Percentiles rank a stretch among this genome's conserved stretches.
Conservation (phyloP, 2,113 vertebrate genomes). For the Podocnemis expansa region DNA sequence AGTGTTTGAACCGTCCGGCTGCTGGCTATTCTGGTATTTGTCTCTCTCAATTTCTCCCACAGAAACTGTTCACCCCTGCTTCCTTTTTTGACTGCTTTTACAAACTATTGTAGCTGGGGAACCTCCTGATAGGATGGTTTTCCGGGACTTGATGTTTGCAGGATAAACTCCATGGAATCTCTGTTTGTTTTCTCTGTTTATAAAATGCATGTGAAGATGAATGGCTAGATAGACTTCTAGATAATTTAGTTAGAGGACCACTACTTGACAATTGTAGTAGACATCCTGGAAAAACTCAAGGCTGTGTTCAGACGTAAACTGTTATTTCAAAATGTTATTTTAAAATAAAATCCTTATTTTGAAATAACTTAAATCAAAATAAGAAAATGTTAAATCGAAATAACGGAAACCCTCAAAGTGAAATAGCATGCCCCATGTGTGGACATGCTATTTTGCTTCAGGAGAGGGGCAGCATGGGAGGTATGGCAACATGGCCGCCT, state of each 20-base stretch:
- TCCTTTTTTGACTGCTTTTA: background rate
- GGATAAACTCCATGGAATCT: background rate
- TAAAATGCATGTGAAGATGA: background rate
- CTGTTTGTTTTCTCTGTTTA: background rate
- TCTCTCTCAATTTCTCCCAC: background rate
- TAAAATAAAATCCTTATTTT: too few relatives aligned
- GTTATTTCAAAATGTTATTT: too few relatives aligned
- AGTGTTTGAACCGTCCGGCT: background rate
- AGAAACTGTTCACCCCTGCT: background rate
- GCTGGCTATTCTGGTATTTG: background rate
- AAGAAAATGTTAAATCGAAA: too few relatives aligned
- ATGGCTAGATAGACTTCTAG: background rate
- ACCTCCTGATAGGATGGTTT: background rate
- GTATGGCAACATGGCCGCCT: too few relatives aligned
- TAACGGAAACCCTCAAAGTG: too few relatives aligned
- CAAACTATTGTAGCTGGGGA: background rate
- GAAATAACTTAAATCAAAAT: too few relatives aligned
- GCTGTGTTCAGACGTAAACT: too few relatives aligned
- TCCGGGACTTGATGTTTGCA: background rate
- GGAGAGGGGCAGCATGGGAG: too few relatives aligned
- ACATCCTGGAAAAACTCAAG: background rate
- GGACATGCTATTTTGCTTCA: too few relatives aligned
- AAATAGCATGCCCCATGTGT: too few relatives aligned
- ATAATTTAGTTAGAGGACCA: background rate
- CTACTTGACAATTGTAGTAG: background rate